Evolutionary conservation across 1,140 invertebrate species (phyloP), one percentile per base, ranked within the genome.

Genomic region (Colletes latitarsis): DNA sequence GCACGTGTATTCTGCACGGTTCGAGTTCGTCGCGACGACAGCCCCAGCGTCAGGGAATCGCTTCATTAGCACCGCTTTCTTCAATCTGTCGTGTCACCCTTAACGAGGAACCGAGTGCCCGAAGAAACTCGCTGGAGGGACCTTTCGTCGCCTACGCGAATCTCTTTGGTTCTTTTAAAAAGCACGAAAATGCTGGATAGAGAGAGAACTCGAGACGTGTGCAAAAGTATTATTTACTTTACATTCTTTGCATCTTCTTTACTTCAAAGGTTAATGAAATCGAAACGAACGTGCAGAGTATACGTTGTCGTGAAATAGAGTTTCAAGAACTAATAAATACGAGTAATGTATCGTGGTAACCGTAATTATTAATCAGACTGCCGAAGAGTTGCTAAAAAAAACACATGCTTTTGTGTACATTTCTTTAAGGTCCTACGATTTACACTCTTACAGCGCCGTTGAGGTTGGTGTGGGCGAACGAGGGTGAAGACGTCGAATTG

Each of bases 401-500:
- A 58, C 14, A 15, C 55, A 67, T 58, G 15, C 19, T 19, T 52
- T 39, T 14, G 9, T 49, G 55, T 43, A 17, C 10, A 21, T 69
- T 10, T 39, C 68, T 63, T 77, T 17, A 6, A 79, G 73, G 62
- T 5, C 21, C 41, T 49, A 67, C 70, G 60, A 79, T 55, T 75
- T 58, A 43, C 55, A 43, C 43, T 74, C 63, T 80, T 93, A 21
- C 93, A 96, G 96, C 95, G 86, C 95, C 95, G 66, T 94, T 95
- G 53, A 94, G 95, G 79, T 91, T 95, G 71, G 94, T 97, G 19
- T 96, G 96, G 96, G 96, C 96, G 9, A 94, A 96, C 39, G 94
- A 96, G 68, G 96, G 96, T 21, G 95, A 95, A 43, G 94, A 95
- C 88, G 96, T 96, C 9, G 95, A 97, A 77, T 91, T 98, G 84